phyloP scores from a whole-genome alignment of 2,797 vertebrate species.

The Hybognathus amarus region DNA sequence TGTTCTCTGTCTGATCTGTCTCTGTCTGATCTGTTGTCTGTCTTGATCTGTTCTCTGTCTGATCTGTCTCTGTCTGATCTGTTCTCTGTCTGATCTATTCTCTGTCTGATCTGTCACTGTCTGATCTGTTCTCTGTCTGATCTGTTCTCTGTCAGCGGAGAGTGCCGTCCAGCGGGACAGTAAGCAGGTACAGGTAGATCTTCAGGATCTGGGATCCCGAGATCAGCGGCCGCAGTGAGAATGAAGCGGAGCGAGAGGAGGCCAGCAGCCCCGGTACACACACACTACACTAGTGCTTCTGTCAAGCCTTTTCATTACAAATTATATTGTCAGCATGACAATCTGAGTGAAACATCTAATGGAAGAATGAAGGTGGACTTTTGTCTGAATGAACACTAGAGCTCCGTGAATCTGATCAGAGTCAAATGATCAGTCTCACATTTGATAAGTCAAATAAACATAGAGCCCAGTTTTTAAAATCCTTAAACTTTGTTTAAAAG shows the following conservation, averaged over 20 bases:
- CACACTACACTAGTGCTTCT: not conserved
- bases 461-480: not conserved
- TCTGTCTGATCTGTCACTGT: too few species aligned
- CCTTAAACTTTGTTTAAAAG: not conserved
- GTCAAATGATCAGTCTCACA: not conserved
- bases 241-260: conserved; percentile 92
- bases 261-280: conserved; percentile 89
- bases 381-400: not conserved
- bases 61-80: too few species aligned
- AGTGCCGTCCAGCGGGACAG: conserved; percentile 85
- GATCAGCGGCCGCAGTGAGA: conserved; percentile 95
- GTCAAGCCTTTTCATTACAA: not conserved
- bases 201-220: conserved; percentile 98
- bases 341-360: not conserved
- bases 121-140: too few species aligned
- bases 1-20: too few species aligned
- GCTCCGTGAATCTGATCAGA: not conserved
- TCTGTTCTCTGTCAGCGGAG: conserved; percentile 77
- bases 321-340: not conserved
- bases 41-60: too few species aligned
- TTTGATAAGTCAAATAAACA: not conserved
- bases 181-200: conserved; percentile 94
- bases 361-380: not conserved
- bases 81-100: too few species aligned
- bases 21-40: too few species aligned